phyloP scores from a whole-genome alignment of 2,113 vertebrate genomes.

The Scomber japonicus region DNA sequence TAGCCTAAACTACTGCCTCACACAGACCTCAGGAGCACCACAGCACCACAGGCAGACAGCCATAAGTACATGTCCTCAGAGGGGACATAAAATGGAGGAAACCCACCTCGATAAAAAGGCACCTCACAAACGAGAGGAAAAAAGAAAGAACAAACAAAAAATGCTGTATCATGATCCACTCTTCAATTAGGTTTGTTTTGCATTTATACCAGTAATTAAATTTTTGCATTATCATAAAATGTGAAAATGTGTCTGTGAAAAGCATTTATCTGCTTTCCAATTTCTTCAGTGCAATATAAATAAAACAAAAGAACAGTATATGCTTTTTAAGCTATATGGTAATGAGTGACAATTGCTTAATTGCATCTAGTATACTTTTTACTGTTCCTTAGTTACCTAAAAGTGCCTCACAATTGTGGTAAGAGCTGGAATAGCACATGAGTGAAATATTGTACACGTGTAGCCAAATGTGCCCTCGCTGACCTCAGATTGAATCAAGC shows the following conservation, averaged over 20 bases:
- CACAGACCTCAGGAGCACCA: conserved; percentile 76
- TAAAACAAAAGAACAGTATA: conserved; percentile 1
- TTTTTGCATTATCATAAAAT: conserved; percentile 4
- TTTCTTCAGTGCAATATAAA: neutral
- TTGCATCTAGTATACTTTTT: conserved; percentile 38
- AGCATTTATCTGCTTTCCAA: neutral
- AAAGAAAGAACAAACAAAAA: neutral
- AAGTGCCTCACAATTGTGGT: conserved; percentile 13
- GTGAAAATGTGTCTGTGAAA: conserved; percentile 6
- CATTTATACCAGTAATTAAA: neutral
- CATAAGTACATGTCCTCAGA: conserved; percentile 75
- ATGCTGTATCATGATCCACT: neutral
- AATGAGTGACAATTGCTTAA: conserved; percentile 15
- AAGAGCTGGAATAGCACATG: conserved; percentile 2
- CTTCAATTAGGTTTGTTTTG: neutral
- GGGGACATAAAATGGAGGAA: conserved; percentile 71
- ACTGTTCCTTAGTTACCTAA: conserved; percentile 12
- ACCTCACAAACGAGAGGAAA: conserved; percentile 44
- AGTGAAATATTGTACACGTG: conserved; percentile 35
- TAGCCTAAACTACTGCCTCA: conserved; percentile 71
- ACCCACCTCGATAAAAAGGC: conserved; percentile 69
- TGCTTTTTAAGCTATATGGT: neutral
- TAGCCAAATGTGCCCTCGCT: conserved; percentile 23
- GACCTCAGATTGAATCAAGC: conserved; percentile 16
- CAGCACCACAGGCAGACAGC: conserved; percentile 77